Percentiles rank a stretch among this genome's conserved stretches.
Evolutionary conservation across 2,888 invertebrate species (phyloP).

Genomic region (Plemyria rubiginata): DNA sequence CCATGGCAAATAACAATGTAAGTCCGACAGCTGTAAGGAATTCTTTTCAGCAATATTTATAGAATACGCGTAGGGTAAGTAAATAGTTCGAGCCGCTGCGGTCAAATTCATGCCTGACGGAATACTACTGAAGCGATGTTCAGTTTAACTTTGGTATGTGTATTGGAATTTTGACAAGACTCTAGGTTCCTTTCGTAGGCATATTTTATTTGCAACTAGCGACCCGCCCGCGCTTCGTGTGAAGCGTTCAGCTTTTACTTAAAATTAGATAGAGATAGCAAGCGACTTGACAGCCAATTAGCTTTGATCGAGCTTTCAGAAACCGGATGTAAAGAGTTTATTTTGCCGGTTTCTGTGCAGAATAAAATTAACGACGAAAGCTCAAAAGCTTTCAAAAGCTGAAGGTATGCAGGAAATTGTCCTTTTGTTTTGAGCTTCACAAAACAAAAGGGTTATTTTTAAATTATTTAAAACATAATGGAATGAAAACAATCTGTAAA

Average conservation of each 20-base stretch:
- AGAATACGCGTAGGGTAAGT: slow-evolving; percentile 19
- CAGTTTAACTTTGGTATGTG: not conserved
- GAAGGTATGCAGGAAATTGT: slow-evolving; percentile 33
- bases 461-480: slow-evolving; percentile 14
- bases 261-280: too few relatives aligned
- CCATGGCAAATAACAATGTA: slow-evolving; percentile 31
- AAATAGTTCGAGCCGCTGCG: not conserved
- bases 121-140: not conserved
- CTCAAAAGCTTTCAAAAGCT: not conserved
- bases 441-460: slow-evolving; percentile 24
- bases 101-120: not conserved
- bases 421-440: slow-evolving; percentile 25
- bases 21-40: slow-evolving; percentile 32
- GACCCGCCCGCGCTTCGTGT: too few relatives aligned
- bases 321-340: too few relatives aligned
- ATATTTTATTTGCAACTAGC: not conserved
- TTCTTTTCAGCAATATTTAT: slow-evolving; percentile 41
- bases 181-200: not conserved
- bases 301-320: too few relatives aligned
- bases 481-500: slow-evolving; percentile 14
- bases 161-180: not conserved
- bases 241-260: too few relatives aligned
- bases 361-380: not conserved
- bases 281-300: too few relatives aligned
- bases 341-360: not conserved